Conservation (phyloP, 1,140 invertebrate species). For the Dreissena rostriformis region DNA sequence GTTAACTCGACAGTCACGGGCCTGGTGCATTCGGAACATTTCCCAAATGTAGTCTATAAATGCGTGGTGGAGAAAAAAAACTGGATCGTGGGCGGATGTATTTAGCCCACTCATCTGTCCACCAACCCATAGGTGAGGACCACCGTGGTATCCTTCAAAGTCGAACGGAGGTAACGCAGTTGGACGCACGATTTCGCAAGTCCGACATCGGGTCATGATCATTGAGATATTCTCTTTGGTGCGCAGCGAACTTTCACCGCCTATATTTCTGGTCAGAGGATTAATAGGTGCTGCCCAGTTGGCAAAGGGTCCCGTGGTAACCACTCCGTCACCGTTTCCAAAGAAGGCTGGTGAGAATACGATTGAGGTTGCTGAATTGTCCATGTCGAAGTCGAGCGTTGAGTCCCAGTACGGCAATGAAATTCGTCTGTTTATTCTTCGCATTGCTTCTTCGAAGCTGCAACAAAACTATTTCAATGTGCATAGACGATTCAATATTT, state of each 20-base stretch:
- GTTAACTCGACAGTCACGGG: conserved; percentile 28
- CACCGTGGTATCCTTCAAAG: too few relatives aligned
- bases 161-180: too few relatives aligned
- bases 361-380: conserved; percentile 67
- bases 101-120: conserved; percentile 57
- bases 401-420: too few relatives aligned
- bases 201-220: conserved; percentile 41
- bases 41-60: too few relatives aligned
- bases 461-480: not conserved
- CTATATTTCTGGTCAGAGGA: conserved; percentile 51
- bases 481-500: not conserved
- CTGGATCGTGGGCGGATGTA: conserved; percentile 78
- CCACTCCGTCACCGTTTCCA: too few relatives aligned
- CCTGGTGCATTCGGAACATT: too few relatives aligned
- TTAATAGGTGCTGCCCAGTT: too few relatives aligned
- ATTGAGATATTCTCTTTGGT: conserved; percentile 14
- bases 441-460: conserved; percentile 67
- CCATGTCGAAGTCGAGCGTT: conserved; percentile 74
- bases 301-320: too few relatives aligned
- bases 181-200: conserved; percentile 36
- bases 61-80: too few relatives aligned
- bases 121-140: too few relatives aligned
- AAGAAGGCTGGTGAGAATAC: too few relatives aligned
- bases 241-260: conserved; percentile 35
- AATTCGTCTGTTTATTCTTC: too few relatives aligned